Evolutionary conservation across 2,888 invertebrate species (phyloP).

Genomic region (Dynastes maya): DNA sequence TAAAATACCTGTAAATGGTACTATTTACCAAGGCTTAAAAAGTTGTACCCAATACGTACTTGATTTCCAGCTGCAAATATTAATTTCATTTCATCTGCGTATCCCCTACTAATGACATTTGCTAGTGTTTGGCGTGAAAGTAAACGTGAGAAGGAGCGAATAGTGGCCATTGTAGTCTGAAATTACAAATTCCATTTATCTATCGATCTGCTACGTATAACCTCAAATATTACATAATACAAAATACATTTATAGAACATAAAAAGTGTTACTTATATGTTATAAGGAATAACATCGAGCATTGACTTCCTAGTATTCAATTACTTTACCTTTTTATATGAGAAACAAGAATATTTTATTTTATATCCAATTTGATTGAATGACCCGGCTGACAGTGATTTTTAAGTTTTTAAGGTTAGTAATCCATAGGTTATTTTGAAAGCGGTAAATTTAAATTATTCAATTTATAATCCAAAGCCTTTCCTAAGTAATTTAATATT

Average conservation of each 20-base stretch:
- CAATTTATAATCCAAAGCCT: not conserved
- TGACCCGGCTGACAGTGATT: not conserved
- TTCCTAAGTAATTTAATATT: too few species aligned
- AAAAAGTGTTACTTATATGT: not conserved
- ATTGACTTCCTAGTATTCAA: not conserved
- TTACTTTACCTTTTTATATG: slow-evolving; percentile 22
- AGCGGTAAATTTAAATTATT: not conserved
- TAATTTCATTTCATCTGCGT: slow-evolving; percentile 88
- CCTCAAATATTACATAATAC: slow-evolving; percentile 50
- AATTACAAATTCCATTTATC: slow-evolving; percentile 21
- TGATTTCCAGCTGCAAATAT: slow-evolving; percentile 93
- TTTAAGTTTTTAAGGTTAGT: not conserved
- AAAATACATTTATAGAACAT: not conserved
- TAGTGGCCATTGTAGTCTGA: slow-evolving; percentile 65
- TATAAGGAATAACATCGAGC: not conserved
- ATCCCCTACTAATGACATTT: slow-evolving; percentile 73
- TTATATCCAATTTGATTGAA: not conserved
- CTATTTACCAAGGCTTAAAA: not conserved
- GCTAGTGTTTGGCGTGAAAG: slow-evolving; percentile 64
- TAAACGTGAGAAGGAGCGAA: slow-evolving; percentile 67
- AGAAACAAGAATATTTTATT: slow-evolving; percentile 32
- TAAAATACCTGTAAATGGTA: slow-evolving; percentile 82
- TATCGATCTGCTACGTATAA: slow-evolving; percentile 47
- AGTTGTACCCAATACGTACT: slow-evolving; percentile 70
- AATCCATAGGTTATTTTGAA: not conserved